phyloP scores from a whole-genome alignment of 2,888 invertebrate genomes.

The Aromia moschata region DNA sequence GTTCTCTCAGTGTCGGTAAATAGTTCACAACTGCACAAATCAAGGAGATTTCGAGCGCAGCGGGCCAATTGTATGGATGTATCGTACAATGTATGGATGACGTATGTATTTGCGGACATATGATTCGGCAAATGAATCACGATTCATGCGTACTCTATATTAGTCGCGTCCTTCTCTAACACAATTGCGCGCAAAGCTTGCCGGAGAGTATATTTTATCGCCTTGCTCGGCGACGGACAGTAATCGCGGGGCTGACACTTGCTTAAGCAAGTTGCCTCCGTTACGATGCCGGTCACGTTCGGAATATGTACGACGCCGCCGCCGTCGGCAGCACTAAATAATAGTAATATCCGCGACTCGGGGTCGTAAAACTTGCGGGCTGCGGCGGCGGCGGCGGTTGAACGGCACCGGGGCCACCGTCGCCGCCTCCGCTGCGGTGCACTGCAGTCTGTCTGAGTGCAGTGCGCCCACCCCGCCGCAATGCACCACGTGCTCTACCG shows the following conservation, averaged over 20 bases:
- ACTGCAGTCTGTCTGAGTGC: slow-evolving; percentile 47
- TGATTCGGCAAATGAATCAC: too few relatives aligned
- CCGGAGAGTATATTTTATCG: slow-evolving; percentile 11
- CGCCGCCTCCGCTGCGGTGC: slow-evolving; percentile 43
- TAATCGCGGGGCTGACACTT: slow-evolving; percentile 5
- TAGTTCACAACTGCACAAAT: too few relatives aligned
- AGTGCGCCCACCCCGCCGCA: slow-evolving; percentile 65
- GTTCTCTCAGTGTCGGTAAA: too few relatives aligned
- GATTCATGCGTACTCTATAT: too few relatives aligned
- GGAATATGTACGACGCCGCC: slow-evolving; percentile 34
- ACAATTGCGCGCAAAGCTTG: slow-evolving; percentile 20
- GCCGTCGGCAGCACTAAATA: slow-evolving; percentile 45
- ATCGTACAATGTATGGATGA: too few relatives aligned
- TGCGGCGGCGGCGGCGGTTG: slow-evolving; percentile 47
- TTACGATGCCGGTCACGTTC: slow-evolving; percentile 37
- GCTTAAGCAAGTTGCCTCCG: slow-evolving; percentile 8
- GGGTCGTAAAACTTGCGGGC: slow-evolving; percentile 44
- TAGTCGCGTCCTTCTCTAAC: too few relatives aligned
- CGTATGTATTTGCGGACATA: too few relatives aligned
- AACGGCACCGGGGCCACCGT: slow-evolving; percentile 25
- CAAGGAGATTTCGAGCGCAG: too few relatives aligned
- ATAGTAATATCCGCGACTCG: slow-evolving; percentile 50
- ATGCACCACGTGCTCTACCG: slow-evolving; percentile 53
- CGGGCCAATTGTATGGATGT: too few relatives aligned
- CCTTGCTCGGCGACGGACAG: background rate